These are phyloP conservation scores for Centroberyx gerrardi DNA, from an alignment of 2,797 vertebrate species.

Conservation along the genomic window DNA sequence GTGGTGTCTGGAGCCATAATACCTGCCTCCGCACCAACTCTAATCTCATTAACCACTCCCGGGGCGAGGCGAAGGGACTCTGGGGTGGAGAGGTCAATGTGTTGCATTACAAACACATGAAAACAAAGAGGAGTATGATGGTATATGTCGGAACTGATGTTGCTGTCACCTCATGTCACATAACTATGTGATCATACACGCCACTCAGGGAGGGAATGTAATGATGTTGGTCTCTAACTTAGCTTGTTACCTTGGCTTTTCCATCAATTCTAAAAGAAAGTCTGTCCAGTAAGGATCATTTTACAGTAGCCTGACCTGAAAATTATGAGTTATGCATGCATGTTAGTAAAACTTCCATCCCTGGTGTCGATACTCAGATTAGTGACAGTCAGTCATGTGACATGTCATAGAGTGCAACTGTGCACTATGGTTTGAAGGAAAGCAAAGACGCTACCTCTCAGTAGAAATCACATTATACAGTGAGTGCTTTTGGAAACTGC, in stretches of 20 bases:
- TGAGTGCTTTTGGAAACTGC: no score
- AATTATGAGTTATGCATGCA: not conserved
- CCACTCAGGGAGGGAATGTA: not conserved
- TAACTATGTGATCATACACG: not conserved
- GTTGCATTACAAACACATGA: constrained; percentile 55
- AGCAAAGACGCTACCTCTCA: not conserved
- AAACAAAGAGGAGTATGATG: not conserved
- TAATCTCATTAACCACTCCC: constrained; percentile 81
- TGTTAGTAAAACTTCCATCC: not conserved
- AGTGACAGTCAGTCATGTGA: not conserved
- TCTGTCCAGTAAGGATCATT: not conserved
- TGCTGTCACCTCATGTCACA: not conserved
- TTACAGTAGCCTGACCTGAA: not conserved
- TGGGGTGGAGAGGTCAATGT: constrained; percentile 62
- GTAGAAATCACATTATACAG: not conserved
- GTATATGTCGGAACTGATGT: not conserved
- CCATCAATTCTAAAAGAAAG: not conserved
- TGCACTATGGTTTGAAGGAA: not conserved
- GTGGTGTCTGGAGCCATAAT: constrained; percentile 84
- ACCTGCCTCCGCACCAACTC: constrained; percentile 70
- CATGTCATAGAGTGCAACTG: not conserved
- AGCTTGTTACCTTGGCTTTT: not conserved
- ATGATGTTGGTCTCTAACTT: not conserved
- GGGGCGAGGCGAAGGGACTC: constrained; percentile 56
- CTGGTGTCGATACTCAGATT: not conserved